phyloP scores from a whole-genome alignment of 2,888 invertebrate genomes.

The Nymphalis c-album region DNA sequence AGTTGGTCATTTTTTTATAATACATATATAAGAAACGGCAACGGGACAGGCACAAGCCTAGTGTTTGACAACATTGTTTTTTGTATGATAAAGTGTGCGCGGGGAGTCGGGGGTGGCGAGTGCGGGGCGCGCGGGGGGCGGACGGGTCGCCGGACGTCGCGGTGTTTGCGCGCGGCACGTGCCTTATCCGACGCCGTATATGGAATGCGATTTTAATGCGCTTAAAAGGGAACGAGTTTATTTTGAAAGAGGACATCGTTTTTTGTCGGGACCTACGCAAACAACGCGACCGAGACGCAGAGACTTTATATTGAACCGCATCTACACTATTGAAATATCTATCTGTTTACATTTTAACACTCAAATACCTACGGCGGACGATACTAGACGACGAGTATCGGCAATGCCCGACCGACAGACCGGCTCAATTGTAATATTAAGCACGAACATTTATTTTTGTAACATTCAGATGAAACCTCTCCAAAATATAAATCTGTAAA shows the following conservation, averaged over 20 bases:
- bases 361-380: background rate
- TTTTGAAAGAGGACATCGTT: conserved; percentile 57
- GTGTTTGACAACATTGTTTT: conserved; percentile 34
- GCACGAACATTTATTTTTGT: too few species aligned
- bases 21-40: conserved; percentile 6
- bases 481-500: background rate
- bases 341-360: background rate
- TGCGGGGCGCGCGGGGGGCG: conserved; percentile 4
- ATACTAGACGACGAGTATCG: background rate
- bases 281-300: conserved; percentile 8
- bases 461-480: background rate
- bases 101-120: conserved; percentile 1
- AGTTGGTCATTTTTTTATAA: conserved; percentile 20
- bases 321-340: background rate
- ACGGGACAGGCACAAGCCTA: conserved; percentile 19
- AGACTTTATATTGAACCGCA: conserved; percentile 11
- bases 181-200: conserved; percentile 73
- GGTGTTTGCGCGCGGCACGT: conserved; percentile 62
- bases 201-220: conserved; percentile 73
- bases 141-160: conserved; percentile 39
- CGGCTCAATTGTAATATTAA: background rate
- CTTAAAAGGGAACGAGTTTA: conserved; percentile 66
- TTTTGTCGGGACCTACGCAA: conserved; percentile 55
- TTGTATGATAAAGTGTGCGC: conserved; percentile 16
- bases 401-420: background rate